phyloP scores from a whole-genome alignment of 2,113 vertebrate species.

The Poeciliopsis occidentalis region DNA sequence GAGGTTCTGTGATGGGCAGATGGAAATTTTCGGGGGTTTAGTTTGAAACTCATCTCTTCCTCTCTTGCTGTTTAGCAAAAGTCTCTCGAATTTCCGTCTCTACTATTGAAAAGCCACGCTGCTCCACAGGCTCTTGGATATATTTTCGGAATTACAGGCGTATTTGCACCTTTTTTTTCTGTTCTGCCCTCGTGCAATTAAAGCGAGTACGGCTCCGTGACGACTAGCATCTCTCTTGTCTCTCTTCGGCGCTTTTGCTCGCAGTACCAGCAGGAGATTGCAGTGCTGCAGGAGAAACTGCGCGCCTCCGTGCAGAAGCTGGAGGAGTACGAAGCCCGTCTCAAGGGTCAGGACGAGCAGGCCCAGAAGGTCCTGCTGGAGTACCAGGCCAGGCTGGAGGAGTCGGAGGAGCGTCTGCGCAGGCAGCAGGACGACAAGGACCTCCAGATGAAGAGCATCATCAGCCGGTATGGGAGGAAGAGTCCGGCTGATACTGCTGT shows the following conservation, averaged over 20 bases:
- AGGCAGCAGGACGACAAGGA: slow-evolving; percentile 99
- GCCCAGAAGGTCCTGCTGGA: slow-evolving; percentile 96
- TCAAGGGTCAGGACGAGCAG: slow-evolving; percentile 96
- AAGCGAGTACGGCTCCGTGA: slow-evolving; percentile 11
- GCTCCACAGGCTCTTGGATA: slow-evolving; percentile 4
- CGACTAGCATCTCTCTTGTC: background rate
- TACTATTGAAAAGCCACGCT: background rate
- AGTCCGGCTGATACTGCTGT: too few relatives aligned
- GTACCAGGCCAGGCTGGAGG: slow-evolving; percentile 96
- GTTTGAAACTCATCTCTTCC: background rate
- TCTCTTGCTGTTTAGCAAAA: slow-evolving; percentile 8
- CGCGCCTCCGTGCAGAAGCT: slow-evolving; percentile 94
- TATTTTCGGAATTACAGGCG: background rate
- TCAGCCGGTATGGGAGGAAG: slow-evolving; percentile 87
- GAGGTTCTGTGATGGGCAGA: background rate
- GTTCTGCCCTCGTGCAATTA: background rate
- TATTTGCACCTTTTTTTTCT: too few relatives aligned
- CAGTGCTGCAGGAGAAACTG: slow-evolving; percentile 94
- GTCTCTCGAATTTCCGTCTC: background rate
- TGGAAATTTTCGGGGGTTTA: slow-evolving; percentile 28
- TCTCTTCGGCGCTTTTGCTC: slow-evolving; percentile 29
- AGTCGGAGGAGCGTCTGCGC: slow-evolving; percentile 93
- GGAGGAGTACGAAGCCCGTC: slow-evolving; percentile 93
- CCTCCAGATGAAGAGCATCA: slow-evolving; percentile 99
- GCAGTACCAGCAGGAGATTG: slow-evolving; percentile 93